These are phyloP conservation scores for Isurus oxyrinchus DNA, from an alignment of 2,113 vertebrate genomes.

Conservation along the genomic window DNA sequence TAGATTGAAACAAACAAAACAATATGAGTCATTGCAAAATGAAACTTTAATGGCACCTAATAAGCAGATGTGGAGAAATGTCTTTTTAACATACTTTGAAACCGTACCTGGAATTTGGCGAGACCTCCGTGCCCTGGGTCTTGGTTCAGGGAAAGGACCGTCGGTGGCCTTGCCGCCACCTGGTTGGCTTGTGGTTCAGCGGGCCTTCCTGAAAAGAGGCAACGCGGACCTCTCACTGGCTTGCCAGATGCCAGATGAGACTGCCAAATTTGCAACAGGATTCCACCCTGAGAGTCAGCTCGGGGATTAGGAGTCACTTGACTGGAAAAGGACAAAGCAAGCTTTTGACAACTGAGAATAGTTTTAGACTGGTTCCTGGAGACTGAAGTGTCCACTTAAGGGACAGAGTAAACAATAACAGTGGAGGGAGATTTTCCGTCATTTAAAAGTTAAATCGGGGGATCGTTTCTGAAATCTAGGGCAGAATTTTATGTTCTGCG, in stretches of 20 bases:
- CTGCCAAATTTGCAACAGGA: too few relatives aligned
- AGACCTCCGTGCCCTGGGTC: too few relatives aligned
- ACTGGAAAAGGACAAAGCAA: neutral
- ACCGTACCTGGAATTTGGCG: neutral
- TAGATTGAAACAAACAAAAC: neutral
- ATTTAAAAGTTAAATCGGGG: neutral
- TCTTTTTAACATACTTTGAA: neutral
- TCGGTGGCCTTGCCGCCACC: too few relatives aligned
- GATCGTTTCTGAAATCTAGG: neutral
- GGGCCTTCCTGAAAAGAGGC: too few relatives aligned
- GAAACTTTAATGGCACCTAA: neutral
- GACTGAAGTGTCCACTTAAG: neutral
- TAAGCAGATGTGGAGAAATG: neutral
- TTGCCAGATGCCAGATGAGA: too few relatives aligned
- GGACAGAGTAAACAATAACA: neutral
- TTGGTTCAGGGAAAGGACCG: too few relatives aligned
- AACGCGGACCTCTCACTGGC: too few relatives aligned
- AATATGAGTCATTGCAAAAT: neutral
- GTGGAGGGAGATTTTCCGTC: neutral
- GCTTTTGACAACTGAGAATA: neutral
- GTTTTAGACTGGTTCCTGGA: neutral
- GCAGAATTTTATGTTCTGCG: too few relatives aligned
- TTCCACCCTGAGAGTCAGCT: neutral
- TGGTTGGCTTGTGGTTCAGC: too few relatives aligned
- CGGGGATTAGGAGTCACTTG: neutral